Conservation (phyloP, 1,140 invertebrate species). For the Drosophila yakuba region DNA sequence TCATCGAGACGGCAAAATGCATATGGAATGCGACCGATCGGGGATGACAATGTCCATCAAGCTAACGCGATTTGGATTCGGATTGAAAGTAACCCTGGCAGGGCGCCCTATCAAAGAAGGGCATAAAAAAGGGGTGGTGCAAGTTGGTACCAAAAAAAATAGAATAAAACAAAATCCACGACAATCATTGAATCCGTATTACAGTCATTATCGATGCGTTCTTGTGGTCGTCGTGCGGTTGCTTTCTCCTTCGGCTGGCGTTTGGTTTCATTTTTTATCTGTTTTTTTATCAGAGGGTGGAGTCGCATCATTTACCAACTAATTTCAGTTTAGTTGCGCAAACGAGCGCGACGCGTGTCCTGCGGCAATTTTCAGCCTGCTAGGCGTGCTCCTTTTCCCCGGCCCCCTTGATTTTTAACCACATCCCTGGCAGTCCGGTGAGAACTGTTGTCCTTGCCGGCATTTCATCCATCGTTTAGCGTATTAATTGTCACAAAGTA, state of each 20-base stretch:
- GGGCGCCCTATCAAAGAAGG: conserved; percentile 60
- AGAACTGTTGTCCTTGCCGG: conserved; percentile 56
- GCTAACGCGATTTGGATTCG: conserved; percentile 46
- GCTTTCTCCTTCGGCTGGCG: conserved; percentile 11
- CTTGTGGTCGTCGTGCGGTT: conserved; percentile 59
- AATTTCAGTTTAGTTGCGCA: conserved; percentile 81
- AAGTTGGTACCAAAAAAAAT: conserved; percentile 36
- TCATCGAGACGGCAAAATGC: conserved; percentile 57
- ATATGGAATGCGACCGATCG: conserved; percentile 32
- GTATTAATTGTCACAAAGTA: conserved; percentile 82
- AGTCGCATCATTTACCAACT: conserved; percentile 70
- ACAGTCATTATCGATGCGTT: conserved; percentile 74
- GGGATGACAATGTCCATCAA: conserved; percentile 33
- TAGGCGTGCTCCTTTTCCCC: conserved; percentile 43
- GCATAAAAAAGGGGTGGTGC: conserved; percentile 58
- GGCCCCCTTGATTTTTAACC: conserved; percentile 16
- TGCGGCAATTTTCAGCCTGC: conserved; percentile 71
- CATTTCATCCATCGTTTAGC: conserved; percentile 65
- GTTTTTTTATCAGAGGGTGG: conserved; percentile 65
- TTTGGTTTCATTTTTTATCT: conserved; percentile 64
- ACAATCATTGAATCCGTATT: conserved; percentile 83
- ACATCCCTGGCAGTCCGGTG: conserved; percentile 23
- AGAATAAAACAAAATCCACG: conserved; percentile 61
- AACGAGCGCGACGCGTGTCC: conserved; percentile 78
- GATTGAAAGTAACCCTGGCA: conserved; percentile 38